phyloP scores from a whole-genome alignment of 2,797 vertebrate genomes.

The Rhynchonycteris naso region DNA sequence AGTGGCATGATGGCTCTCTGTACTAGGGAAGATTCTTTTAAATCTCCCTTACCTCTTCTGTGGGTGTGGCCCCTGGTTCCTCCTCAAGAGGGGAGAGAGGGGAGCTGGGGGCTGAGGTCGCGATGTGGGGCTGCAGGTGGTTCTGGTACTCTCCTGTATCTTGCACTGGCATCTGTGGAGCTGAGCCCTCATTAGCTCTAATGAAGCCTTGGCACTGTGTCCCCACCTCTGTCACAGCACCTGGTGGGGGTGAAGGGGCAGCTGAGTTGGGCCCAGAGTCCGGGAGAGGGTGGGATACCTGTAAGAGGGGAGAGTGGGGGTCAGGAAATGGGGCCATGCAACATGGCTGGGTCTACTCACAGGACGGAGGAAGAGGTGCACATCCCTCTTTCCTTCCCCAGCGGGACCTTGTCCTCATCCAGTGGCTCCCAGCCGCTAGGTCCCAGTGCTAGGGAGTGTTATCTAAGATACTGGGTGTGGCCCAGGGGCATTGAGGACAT shows the following conservation, averaged over 20 bases:
- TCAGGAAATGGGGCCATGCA: neutral
- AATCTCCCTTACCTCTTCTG: neutral
- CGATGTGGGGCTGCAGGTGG: neutral
- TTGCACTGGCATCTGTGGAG: constrained; percentile 15
- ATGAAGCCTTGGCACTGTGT: constrained; percentile 56
- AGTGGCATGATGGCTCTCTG: neutral
- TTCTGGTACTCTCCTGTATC: neutral
- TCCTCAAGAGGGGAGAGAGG: neutral
- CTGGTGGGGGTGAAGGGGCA: neutral
- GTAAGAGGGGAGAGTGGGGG: neutral
- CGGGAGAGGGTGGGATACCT: neutral
- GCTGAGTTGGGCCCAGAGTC: constrained; percentile 1
- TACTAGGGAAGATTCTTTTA: constrained; percentile 1
- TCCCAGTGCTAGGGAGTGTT: neutral
- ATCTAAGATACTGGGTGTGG: neutral
- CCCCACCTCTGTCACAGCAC: neutral
- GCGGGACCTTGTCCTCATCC: neutral
- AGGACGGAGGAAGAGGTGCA: neutral
- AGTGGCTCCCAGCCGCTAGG: neutral
- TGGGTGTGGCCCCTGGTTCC: neutral
- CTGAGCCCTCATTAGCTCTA: constrained; percentile 60
- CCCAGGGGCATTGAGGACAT: constrained; percentile 9
- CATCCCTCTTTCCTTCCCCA: neutral
- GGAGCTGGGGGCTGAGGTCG: neutral
- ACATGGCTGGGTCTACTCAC: neutral